Conservation (phyloP, 1,140 invertebrate species). For the Hormaphis cornu region DNA sequence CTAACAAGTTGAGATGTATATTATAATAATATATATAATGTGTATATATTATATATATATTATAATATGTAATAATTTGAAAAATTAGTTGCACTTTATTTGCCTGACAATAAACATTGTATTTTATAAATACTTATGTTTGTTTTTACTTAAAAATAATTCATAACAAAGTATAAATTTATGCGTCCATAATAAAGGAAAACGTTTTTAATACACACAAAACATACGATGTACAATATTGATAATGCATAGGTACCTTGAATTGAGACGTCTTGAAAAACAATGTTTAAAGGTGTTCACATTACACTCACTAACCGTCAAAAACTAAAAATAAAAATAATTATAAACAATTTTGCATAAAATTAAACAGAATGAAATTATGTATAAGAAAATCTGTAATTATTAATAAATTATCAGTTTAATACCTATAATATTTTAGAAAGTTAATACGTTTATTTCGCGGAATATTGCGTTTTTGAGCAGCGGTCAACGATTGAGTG, state of each 20-base stretch:
- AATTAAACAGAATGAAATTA: background rate
- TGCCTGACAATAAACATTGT: no score
- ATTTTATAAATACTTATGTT: no score
- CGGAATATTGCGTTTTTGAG: conserved; percentile 31
- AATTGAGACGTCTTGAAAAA: background rate
- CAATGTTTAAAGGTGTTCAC: background rate
- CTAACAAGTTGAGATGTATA: no score
- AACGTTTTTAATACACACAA: background rate
- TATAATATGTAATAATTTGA: no score
- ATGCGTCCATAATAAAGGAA: background rate
- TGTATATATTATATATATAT: no score
- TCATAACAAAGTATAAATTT: no score
- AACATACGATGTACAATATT: background rate
- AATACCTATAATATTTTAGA: conserved; percentile 16
- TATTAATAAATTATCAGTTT: conserved; percentile 1
- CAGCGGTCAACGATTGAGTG: conserved; percentile 30
- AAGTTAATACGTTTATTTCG: conserved; percentile 22
- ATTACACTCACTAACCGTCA: conserved; percentile 11
- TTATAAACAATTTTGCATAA: background rate
- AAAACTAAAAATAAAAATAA: background rate
- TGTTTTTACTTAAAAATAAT: no score
- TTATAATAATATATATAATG: no score
- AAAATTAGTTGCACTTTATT: no score
- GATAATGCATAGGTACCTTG: background rate
- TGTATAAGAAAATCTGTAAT: background rate